A percentile compares a stretch with the other conserved stretches of the same genome.
These are phyloP conservation scores for Oikopleura dioica DNA, from an alignment of 23 tunicate genomes.

Conservation along the genomic window DNA sequence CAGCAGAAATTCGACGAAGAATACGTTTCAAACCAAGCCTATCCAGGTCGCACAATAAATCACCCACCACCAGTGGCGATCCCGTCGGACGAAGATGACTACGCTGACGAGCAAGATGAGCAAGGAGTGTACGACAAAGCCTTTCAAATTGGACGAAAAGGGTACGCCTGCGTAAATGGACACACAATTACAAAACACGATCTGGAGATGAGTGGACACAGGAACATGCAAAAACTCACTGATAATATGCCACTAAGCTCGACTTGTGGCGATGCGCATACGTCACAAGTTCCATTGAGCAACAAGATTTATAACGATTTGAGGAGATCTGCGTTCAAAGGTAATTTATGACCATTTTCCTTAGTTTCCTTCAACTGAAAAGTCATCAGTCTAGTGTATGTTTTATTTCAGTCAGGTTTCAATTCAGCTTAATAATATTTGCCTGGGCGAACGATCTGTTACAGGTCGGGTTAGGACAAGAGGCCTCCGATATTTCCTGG, in stretches of 20 bases:
- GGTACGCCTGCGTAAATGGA: background rate
- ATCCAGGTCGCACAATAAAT: too few species aligned
- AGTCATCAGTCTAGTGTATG: too few species aligned
- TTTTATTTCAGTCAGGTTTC: too few species aligned
- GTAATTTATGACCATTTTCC: too few species aligned
- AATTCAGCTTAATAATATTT: too few species aligned
- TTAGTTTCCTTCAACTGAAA: too few species aligned
- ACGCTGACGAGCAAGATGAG: background rate
- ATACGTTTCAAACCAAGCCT: too few species aligned
- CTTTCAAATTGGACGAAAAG: background rate
- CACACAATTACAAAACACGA: background rate
- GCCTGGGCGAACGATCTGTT: too few species aligned
- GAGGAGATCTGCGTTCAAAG: background rate
- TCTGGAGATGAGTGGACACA: background rate
- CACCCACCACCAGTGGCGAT: background rate
- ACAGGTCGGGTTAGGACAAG: too few species aligned
- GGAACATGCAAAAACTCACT: background rate
- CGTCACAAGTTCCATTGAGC: background rate
- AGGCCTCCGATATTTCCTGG: too few species aligned
- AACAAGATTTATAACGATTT: background rate
- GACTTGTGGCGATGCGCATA: background rate
- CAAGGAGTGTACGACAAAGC: background rate
- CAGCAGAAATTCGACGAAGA: too few species aligned
- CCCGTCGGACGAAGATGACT: background rate
- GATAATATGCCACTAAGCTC: background rate